These are phyloP conservation scores for Exephanes ischioxanthus DNA, from an alignment of 2,888 invertebrate species.

Conservation along the genomic window DNA sequence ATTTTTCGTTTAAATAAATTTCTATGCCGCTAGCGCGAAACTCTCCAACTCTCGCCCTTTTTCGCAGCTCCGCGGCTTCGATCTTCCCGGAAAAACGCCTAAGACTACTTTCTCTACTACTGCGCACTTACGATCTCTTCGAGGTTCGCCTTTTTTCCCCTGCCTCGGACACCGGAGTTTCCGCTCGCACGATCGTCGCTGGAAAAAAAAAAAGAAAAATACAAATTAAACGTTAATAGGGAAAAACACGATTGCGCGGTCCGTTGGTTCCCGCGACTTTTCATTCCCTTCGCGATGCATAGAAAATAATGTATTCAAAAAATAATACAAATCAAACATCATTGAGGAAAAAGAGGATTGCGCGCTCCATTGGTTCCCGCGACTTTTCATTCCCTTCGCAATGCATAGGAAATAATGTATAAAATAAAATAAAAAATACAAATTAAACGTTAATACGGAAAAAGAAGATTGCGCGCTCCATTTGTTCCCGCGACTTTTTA, in stretches of 20 bases:
- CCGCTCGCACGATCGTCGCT: conserved; percentile 1
- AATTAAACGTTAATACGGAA: too few relatives aligned
- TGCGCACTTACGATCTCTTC: conserved; percentile 79
- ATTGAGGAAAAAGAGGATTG: too few relatives aligned
- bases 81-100: conserved; percentile 78
- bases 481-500: too few relatives aligned
- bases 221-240: conserved; percentile 60
- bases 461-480: too few relatives aligned
- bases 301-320: too few relatives aligned
- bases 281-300: too few relatives aligned
- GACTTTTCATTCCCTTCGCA: too few relatives aligned
- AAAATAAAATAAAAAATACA: too few relatives aligned
- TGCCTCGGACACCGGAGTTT: not conserved
- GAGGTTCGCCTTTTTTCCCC: conserved; percentile 73
- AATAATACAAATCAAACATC: too few relatives aligned
- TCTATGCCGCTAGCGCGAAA: not conserved
- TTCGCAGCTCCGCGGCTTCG: conserved; percentile 19
- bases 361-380: too few relatives aligned
- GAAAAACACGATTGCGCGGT: conserved; percentile 18
- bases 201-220: conserved; percentile 16
- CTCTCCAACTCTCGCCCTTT: conserved; percentile 17
- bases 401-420: too few relatives aligned
- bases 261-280: not conserved
- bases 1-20: not conserved
- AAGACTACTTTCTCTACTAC: conserved; percentile 78